phyloP scores from a whole-genome alignment of 2,113 vertebrate genomes.

The Lepisosteus oculatus region DNA sequence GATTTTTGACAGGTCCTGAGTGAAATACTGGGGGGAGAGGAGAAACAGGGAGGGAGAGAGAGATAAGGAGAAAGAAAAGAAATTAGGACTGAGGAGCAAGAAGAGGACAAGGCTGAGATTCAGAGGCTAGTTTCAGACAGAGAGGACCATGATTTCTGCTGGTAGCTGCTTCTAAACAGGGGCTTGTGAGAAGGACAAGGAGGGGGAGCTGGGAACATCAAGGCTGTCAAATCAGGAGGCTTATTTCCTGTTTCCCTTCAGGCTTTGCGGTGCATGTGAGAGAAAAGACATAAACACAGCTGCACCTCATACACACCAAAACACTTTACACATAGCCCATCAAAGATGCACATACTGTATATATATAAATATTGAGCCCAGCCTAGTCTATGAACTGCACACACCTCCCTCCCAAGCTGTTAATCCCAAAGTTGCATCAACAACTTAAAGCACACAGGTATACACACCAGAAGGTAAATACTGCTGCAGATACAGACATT shows the following conservation, averaged over 20 bases:
- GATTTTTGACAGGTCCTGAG: neutral
- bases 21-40: neutral
- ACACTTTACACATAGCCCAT: neutral
- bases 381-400: too few species aligned
- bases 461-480: too few species aligned
- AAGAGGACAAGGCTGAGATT: slow-evolving; percentile 6
- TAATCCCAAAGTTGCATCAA: too few species aligned
- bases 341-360: neutral
- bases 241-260: slow-evolving; percentile 27
- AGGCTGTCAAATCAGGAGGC: slow-evolving; percentile 9
- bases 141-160: slow-evolving; percentile 23
- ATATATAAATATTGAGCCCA: too few species aligned
- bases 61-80: neutral
- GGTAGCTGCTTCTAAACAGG: neutral
- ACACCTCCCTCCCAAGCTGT: too few species aligned
- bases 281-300: neutral
- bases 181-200: slow-evolving; percentile 27
- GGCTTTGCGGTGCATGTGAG: slow-evolving; percentile 27
- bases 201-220: slow-evolving; percentile 11
- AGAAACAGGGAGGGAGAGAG: slow-evolving; percentile 2
- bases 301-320: neutral
- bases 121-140: neutral
- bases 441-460: too few species aligned
- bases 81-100: neutral
- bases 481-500: too few species aligned